Evolutionary conservation across 2,888 invertebrate genomes (phyloP), one percentile per base, ranked within the genome.

Genomic region (Cephus pulcher): DNA sequence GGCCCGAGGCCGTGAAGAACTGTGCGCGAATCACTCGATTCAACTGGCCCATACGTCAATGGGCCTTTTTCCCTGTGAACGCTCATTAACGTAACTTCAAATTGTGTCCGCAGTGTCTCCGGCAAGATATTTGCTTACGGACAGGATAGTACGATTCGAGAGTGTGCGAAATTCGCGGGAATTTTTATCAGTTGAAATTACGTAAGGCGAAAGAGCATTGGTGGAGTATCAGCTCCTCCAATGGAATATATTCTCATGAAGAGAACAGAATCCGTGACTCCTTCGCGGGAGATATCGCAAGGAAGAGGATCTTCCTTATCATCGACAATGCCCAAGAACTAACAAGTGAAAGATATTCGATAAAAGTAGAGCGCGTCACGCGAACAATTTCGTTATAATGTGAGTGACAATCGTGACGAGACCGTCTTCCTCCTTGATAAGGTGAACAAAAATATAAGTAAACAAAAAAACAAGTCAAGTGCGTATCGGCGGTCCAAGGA

Each of bases 1-100:
- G 76, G 56, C 56, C 56, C 56, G 78, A 73, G 74, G 76, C 77
- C 75, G 76, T 76, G 75, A 75, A 76, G 23, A 37, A 75, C 34
- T 76, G 79, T 74, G 71, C 80, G 79, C 76, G 78, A 80, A 79
- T 81, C 77, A 15, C 2, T 3, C 30, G n/a, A 56, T 56, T 23
- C 0, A 23, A 9, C 56, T 23, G 56, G 23, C 23, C 56, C 56
- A 23, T 23, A 23, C 0, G 23, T 23, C 1, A 56, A 2, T 56
- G 56, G 56, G 56, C 56, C 56, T 56, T 9, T 23, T 56, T 56
- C 56, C 23, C 56, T 56, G 56, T 56, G 56, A 56, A 56, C 56
- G 56, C 56, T 56, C 9, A 6, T 23, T 56, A 1, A 9, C 23
- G 9, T 56, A 23, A 56, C 56, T 56, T 23, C 0, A 56, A 23